Conservation (phyloP, 2,113 vertebrate genomes). For the Pedetes capensis region DNA sequence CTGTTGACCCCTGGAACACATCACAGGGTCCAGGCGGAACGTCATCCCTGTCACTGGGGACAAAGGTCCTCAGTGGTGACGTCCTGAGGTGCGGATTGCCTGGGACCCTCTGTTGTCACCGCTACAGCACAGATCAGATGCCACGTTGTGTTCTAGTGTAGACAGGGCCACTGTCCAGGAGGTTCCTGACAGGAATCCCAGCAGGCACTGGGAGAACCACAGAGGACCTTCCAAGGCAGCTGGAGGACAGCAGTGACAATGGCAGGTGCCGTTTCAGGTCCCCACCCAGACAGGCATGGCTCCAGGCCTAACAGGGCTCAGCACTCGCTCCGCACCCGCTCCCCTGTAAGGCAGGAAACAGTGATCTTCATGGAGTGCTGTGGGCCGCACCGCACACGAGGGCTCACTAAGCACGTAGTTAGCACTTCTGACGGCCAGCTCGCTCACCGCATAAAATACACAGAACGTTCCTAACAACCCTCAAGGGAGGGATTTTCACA, state of each 20-base stretch:
- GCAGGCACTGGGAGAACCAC: neutral
- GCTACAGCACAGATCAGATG: accelerated
- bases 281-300: neutral
- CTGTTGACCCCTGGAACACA: neutral
- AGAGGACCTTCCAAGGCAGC: neutral
- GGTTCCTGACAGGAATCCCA: neutral
- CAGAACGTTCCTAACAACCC: neutral
- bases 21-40: neutral
- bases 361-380: accelerated
- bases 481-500: no score
- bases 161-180: neutral
- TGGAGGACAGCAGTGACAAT: neutral
- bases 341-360: neutral
- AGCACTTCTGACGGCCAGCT: no score
- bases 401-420: neutral
- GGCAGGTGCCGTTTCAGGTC: no score
- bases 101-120: neutral
- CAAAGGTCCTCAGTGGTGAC: neutral
- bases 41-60: neutral
- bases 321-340: neutral
- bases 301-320: neutral
- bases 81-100: neutral
- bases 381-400: accelerated
- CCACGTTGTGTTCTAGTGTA: no score
- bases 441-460: no score